Percentiles rank a stretch among this genome's conserved stretches.
These are phyloP conservation scores for Epizoanthus stellaris DNA, from an alignment of 92 coral and sea anemone species.

Conservation along the genomic window DNA sequence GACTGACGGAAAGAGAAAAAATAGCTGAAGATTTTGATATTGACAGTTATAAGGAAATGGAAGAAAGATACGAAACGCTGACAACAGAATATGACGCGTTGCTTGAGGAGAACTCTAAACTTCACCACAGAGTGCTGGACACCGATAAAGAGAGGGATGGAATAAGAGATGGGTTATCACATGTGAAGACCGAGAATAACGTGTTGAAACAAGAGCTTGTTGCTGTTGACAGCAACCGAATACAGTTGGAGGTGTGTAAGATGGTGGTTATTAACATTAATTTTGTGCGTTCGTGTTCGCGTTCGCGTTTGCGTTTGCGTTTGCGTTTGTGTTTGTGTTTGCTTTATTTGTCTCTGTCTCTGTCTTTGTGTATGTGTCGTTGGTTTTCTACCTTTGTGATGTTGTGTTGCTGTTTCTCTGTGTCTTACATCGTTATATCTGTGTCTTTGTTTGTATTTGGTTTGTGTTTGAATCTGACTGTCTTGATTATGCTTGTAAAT, in stretches of 20 bases:
- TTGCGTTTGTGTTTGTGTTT: no score
- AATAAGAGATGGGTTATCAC: constrained; percentile 3
- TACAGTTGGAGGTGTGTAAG: constrained; percentile 36
- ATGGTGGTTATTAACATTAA: background rate
- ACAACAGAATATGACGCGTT: constrained; percentile 58
- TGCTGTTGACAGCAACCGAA: constrained; percentile 36
- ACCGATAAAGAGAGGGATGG: constrained; percentile 29
- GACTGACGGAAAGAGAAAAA: constrained; percentile 14
- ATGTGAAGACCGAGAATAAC: constrained; percentile 7
- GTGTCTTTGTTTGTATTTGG: no score
- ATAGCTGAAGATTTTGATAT: constrained; percentile 23
- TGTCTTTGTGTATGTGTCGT: no score
- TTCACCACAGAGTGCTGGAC: constrained; percentile 22
- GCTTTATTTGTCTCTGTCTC: no score
- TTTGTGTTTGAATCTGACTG: no score
- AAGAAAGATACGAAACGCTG: constrained; percentile 61
- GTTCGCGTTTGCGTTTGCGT: no score
- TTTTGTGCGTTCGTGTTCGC: no score
- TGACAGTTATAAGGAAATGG: constrained; percentile 57
- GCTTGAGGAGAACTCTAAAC: constrained; percentile 42
- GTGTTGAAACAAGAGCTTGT: constrained; percentile 31
- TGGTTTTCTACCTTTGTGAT: no score
- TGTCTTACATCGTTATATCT: no score
- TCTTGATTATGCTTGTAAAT: no score
- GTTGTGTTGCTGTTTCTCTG: no score